Conservation (phyloP, 23 tunicate genomes). For the Ciona savignyi region DNA sequence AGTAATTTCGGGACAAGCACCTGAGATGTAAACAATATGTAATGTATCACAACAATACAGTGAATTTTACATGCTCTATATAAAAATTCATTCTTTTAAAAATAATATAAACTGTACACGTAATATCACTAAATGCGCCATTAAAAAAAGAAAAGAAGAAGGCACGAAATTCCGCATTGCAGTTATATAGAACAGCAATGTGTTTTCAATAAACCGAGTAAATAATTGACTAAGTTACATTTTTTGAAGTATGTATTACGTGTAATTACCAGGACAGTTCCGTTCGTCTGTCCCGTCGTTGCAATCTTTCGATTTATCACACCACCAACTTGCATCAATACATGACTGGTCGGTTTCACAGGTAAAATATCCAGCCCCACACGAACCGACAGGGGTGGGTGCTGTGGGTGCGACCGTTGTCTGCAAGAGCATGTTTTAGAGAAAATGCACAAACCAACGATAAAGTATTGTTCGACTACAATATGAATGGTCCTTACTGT, state of each 20-base stretch:
- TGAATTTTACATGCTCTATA: no score
- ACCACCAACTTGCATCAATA: conserved; percentile 31
- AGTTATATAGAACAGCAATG: no score
- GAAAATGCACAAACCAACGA: background rate
- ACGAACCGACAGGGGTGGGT: conserved; percentile 32
- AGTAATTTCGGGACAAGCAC: conserved; percentile 31
- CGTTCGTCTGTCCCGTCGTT: conserved; percentile 40
- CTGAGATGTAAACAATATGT: conserved; percentile 1
- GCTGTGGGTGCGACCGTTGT: conserved; percentile 17
- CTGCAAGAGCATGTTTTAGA: no score
- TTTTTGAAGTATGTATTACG: no score
- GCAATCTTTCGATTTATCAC: conserved; percentile 40
- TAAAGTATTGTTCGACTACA: background rate
- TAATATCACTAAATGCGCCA: no score
- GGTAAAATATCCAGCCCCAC: conserved; percentile 44
- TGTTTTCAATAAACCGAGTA: no score
- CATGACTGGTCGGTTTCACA: conserved; percentile 28
- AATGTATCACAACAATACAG: no score
- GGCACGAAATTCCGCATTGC: no score
- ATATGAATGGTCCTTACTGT: background rate
- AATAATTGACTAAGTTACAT: no score
- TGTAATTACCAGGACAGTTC: conserved; percentile 38
- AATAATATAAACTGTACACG: no score
- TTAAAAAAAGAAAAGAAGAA: no score
- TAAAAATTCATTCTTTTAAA: no score